Evolutionary conservation across 2,797 vertebrate genomes (phyloP), one percentile per base, ranked within the genome.

Genomic region (Odontamblyopus rebecca): DNA sequence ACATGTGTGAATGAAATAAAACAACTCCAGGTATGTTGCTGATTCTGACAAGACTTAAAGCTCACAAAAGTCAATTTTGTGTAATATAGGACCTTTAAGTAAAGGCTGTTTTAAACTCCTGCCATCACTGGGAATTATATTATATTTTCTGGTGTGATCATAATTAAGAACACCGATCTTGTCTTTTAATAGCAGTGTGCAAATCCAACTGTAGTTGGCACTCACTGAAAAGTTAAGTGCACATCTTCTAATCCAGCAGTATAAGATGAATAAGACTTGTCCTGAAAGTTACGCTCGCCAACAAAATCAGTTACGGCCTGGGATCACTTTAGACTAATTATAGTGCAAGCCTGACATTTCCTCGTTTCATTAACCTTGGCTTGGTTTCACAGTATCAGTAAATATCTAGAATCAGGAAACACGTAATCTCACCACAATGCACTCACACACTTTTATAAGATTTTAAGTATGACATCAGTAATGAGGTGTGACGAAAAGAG

Each of bases 161-260:
- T 15, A 15, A 4, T 48, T 48, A 48, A 48, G 13, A 48, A 48
- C 15, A 4, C 44, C 13, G 13, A 3, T 48, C 13, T 48, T 48
- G 44, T 48, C 44, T 85, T 62, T 13, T 82, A 81, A 83, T 87
- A 89, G 84, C 80, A 86, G n/a, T 23, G 53, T 23, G 15, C 65
- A 90, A 84, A 84, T 73, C 75, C 65, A 86, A 88, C 79, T 75
- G 81, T 78, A 69, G 81, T 70, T 66, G 75, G 66, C 54, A 63
- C 48, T 75, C 65, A 74, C 64, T 86, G 61, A 70, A 38, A 38
- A 57, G 12, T 23, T 23, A 56, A 26, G 9, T 26, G 77, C 68
- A 60, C 60, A 69, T 79, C 84, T 60, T 62, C 51, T 50, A 38
- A 74, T 80, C 65, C 51, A 35, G 86, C 83, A 82, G 74, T 35